Base-by-base conservation (phyloP, 2,113 vertebrate species). In the Petrocephalus zakoni region DNA sequence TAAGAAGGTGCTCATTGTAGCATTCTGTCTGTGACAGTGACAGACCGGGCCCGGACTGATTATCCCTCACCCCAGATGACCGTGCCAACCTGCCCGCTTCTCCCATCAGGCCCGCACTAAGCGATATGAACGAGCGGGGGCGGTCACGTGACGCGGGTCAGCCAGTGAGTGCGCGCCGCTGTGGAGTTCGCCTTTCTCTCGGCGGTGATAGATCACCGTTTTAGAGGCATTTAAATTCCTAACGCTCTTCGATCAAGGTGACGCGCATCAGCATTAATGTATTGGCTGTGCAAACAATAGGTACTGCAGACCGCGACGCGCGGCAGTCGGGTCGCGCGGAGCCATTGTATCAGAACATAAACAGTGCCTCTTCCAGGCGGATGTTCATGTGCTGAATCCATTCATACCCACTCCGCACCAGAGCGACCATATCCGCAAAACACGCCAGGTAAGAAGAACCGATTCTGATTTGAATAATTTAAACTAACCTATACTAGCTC, bases 1-100 rank as follows among this genome's bases (percentile, higher is more conserved):
- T 95, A 99, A 93, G 94, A 99, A 99, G 93, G 97, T 97, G 95
- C 96, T 99, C 98, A 99, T 99, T 93, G 95, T 98, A 93, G 95
- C 96, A 97, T 96, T 90, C 95, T 97, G 94, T 94, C 94, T 93
- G 94, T 95, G 92, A 96, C 95, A 96, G 94, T 92, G 95, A 93
- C 94, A 95, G 96, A 93, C 94, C 93, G 94, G 94, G 94, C 96
- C 95, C 95, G 95, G 93, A 95, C 95, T 94, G 94, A 89, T 92
- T 89, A 92, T 90, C 88, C 90, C 91, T 88, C 92, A 92, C 95
- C 96, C 95, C 89, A 93, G 95, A 95, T 97, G 96, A 96, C 95
- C 94, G 96, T 97, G 96, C 95, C 97, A 97, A 97, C 96, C 97
- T 97, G 96, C 97, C 96, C 96, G 96, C 96, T 96, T 96, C 95